Percentiles rank a stretch among this genome's conserved stretches.
phyloP scores from a whole-genome alignment of 2,113 vertebrate genomes.

The Pantherophis guttatus region DNA sequence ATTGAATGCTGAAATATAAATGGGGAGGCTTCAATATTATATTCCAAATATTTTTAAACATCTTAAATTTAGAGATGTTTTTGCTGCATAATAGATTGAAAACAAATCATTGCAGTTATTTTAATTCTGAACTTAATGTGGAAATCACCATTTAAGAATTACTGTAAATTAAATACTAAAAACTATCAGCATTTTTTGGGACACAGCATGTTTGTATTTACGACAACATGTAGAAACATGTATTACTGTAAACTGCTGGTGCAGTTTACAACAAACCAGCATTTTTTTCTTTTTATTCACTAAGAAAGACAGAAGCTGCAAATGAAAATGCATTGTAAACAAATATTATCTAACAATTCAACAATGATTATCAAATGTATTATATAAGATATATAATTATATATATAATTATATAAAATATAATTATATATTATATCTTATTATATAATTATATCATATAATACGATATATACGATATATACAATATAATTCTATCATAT shows the following conservation, averaged over 20 bases:
- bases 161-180: neutral
- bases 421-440: too few relatives aligned
- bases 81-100: neutral
- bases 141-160: neutral
- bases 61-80: neutral
- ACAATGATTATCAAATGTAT: neutral
- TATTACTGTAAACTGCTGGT: neutral
- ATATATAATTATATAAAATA: too few relatives aligned
- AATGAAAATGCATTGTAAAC: neutral
- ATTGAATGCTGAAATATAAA: neutral
- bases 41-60: neutral
- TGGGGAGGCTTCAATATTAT: neutral
- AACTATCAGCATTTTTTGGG: neutral
- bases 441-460: too few relatives aligned
- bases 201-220: neutral
- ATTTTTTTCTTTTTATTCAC: neutral
- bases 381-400: neutral
- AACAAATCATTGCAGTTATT: neutral
- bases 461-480: too few relatives aligned
- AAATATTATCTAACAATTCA: neutral
- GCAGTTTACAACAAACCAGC: too few relatives aligned
- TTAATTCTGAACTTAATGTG: neutral
- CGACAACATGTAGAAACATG: neutral
- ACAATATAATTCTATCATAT: too few relatives aligned
- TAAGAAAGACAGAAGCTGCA: neutral